Percentiles rank a stretch among this genome's conserved stretches.
These are phyloP conservation scores for Penelope pileata DNA, from an alignment of 2,113 vertebrate species.

Conservation along the genomic window DNA sequence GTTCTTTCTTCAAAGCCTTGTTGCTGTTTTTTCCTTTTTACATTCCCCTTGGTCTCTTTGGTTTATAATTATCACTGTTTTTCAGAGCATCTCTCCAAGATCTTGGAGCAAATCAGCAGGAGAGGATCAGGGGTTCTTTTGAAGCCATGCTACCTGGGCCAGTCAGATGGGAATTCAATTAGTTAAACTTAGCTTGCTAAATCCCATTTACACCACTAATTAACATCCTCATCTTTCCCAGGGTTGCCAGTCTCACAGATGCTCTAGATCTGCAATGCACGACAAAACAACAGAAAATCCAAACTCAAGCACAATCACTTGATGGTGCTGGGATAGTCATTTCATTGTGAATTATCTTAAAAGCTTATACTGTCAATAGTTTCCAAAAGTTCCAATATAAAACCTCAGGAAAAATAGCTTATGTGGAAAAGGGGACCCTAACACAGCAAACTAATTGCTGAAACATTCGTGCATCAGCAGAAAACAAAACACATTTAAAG, in stretches of 20 bases:
- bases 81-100: background rate
- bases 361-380: background rate
- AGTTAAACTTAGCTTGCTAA: background rate
- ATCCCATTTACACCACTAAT: background rate
- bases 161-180: background rate
- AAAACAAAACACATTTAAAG: slow-evolving; percentile 1
- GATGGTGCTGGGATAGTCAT: background rate
- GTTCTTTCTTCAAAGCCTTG: background rate
- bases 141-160: background rate
- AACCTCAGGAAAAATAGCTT: background rate
- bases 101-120: background rate
- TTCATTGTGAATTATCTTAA: background rate
- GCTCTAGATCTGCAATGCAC: background rate
- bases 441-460: background rate
- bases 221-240: background rate
- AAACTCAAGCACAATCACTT: background rate
- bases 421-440: background rate
- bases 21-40: background rate
- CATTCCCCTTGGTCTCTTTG: background rate
- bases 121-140: background rate
- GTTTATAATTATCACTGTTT: background rate
- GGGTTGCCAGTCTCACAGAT: background rate
- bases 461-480: slow-evolving; percentile 25
- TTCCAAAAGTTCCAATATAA: background rate
- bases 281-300: background rate